Conservation (phyloP, 2,113 vertebrate species). For the Tragelaphus buxtoni region DNA sequence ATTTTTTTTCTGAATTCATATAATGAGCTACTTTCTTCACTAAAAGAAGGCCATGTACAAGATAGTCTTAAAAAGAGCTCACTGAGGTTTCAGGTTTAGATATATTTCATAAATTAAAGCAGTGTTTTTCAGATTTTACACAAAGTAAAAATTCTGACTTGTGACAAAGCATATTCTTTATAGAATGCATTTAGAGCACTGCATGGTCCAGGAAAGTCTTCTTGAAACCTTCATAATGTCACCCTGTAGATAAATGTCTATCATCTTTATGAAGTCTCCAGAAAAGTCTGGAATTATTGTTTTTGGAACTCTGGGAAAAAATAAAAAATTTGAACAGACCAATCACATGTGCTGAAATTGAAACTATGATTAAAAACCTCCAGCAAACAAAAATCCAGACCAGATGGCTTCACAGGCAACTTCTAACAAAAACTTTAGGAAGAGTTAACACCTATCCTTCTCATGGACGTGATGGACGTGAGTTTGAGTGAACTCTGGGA, state of each 20-base stretch:
- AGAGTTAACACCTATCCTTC: not conserved
- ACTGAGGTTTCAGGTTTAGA: not conserved
- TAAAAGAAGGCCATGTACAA: not conserved
- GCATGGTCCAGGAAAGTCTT: not conserved
- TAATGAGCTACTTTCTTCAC: not conserved
- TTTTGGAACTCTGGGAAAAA: not conserved
- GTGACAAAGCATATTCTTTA: not conserved
- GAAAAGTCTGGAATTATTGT: not conserved
- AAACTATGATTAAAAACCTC: not conserved
- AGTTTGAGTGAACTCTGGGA: too few species aligned
- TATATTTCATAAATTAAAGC: not conserved
- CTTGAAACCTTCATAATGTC: not conserved
- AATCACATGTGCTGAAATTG: not conserved
- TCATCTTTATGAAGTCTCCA: not conserved
- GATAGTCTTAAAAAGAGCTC: not conserved
- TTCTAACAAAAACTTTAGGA: not conserved
- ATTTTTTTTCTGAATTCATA: not conserved
- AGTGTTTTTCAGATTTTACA: not conserved
- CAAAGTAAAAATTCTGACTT: not conserved
- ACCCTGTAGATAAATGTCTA: not conserved
- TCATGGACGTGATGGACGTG: too few species aligned
- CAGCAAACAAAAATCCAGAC: not conserved
- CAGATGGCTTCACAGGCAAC: not conserved
- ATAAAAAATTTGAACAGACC: not conserved
- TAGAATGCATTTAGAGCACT: not conserved